These are phyloP conservation scores for Apodemia mormo DNA, from an alignment of 2,888 invertebrate genomes.

Conservation along the genomic window DNA sequence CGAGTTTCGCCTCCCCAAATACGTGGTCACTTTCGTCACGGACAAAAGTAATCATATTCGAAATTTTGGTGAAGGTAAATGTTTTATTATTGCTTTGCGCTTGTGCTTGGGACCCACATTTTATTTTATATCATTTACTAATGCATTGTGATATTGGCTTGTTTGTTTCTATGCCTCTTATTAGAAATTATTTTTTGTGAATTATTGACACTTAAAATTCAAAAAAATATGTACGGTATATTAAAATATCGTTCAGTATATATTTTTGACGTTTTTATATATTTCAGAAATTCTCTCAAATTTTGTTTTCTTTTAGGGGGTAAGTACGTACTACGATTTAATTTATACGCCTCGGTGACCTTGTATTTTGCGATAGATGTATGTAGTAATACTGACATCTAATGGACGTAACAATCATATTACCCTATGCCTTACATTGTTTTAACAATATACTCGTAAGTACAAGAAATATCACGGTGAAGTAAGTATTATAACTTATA, in stretches of 20 bases:
- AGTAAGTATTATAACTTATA: no score
- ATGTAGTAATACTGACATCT: not conserved
- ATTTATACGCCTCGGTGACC: not conserved
- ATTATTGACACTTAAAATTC: not conserved
- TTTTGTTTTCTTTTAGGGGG: not conserved
- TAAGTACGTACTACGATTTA: not conserved
- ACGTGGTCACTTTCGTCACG: constrained; percentile 83
- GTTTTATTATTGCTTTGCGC: constrained; percentile 78
- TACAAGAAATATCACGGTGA: no score
- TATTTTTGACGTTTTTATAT: no score
- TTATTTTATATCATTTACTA: constrained; percentile 42
- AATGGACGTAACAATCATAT: not conserved
- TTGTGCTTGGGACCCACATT: constrained; percentile 62
- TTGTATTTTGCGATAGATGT: no score
- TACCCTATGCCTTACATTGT: not conserved
- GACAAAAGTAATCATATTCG: constrained; percentile 83
- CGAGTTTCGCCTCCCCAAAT: constrained; percentile 83
- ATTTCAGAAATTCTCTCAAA: not conserved
- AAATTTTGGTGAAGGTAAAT: constrained; percentile 84
- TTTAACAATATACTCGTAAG: no score
- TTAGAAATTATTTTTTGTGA: not conserved
- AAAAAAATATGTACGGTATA: no score
- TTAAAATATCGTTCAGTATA: no score
- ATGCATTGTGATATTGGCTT: constrained; percentile 40
- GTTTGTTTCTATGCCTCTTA: constrained; percentile 33